Base-by-base conservation (phyloP, 1,140 invertebrate species). In the Carcinoscorpius rotundicauda region DNA sequence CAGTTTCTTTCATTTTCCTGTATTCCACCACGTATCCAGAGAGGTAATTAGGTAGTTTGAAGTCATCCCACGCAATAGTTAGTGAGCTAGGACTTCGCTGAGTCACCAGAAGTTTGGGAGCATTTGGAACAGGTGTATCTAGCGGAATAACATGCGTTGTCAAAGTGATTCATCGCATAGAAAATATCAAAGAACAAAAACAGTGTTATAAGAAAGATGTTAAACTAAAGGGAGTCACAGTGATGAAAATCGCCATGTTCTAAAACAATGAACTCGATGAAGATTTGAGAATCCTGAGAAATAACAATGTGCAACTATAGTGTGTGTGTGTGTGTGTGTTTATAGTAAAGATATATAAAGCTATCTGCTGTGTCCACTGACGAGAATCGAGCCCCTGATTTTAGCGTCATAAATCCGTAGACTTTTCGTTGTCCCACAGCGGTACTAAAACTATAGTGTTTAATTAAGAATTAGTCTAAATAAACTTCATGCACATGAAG, bases 51-150 rank as follows among this genome's bases (percentile, higher is more conserved):
- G 68, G 68, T 8, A 67, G 66, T 60, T 75, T 75, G 65, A 77
- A 77, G 64, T 77, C 76, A 69, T 77, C 76, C 73, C 76, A 77
- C 5, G 74, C 76, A 29, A 77, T 65, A 6, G 73, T 75, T 49
- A 76, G 61, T 3, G 72, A 71, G 62, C 64, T 70, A 51, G 69
- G 70, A n/a, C 68, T 70, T 48, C 68, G 68, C 48, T 61, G 59
- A 3, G 74, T 76, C 1, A 76, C 72, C 62, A 77, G 68, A 5
- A 77, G 64, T 64, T 76, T 76, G 8, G 76, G 73, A 62, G 66
- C 51, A 51, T 64, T 70, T 55, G 58, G 60, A 6, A 61, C 11
- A 50, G 63, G 9, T 49, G 62, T 53, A 56, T 69, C 63, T 68
- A 59, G 49, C 57, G 29, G 10, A 53, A 51, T 60, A 60, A 53